phyloP scores from a whole-genome alignment of 1,140 invertebrate genomes.

The Limonius californicus region DNA sequence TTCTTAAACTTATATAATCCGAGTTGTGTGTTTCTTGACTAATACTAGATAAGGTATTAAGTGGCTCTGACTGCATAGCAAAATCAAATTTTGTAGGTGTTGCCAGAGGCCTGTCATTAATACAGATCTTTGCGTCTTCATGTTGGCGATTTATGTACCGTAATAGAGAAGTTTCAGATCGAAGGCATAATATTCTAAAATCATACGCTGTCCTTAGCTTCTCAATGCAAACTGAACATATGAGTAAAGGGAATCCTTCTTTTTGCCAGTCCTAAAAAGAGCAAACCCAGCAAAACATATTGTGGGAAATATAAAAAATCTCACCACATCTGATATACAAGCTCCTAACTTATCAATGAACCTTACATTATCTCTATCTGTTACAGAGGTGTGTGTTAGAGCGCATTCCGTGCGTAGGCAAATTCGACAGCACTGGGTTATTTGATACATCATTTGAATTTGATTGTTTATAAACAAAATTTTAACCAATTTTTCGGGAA shows the following conservation, averaged over 20 bases:
- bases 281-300: too few species aligned
- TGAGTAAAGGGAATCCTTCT: slow-evolving; percentile 35
- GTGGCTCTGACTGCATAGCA: slow-evolving; percentile 20
- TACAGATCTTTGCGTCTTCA: slow-evolving; percentile 19
- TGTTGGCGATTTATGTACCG: slow-evolving; percentile 30
- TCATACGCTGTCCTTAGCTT: slow-evolving; percentile 36
- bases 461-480: neutral
- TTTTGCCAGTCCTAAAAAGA: slow-evolving; percentile 36
- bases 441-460: slow-evolving; percentile 27
- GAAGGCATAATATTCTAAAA: slow-evolving; percentile 38
- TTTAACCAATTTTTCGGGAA: neutral
- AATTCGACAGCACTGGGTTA: slow-evolving; percentile 38
- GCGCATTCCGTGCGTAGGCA: slow-evolving; percentile 39
- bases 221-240: slow-evolving; percentile 39
- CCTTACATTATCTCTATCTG: slow-evolving; percentile 40
- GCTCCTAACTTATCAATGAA: slow-evolving; percentile 38
- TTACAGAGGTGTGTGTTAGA: slow-evolving; percentile 35
- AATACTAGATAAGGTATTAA: slow-evolving; percentile 24
- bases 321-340: slow-evolving; percentile 42
- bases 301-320: too few species aligned
- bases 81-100: slow-evolving; percentile 34
- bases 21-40: slow-evolving; percentile 35
- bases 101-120: slow-evolving; percentile 18
- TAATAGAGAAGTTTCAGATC: slow-evolving; percentile 35
- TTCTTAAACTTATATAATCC: slow-evolving; percentile 41